Evolutionary conservation across 2,113 vertebrate species (phyloP).

Genomic region (Scolopax mira): DNA sequence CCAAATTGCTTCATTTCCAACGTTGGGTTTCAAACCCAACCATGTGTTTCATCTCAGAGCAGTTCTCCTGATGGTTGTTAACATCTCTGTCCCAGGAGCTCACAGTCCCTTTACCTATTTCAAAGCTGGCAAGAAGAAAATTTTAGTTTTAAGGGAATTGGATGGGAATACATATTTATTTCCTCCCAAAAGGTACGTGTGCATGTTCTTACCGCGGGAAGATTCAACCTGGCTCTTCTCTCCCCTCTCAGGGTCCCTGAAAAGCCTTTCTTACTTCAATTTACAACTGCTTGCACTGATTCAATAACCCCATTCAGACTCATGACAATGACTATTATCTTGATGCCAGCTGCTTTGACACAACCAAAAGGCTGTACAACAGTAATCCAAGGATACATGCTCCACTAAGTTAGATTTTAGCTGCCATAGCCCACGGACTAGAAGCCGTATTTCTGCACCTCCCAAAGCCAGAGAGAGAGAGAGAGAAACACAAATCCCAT

Average conservation of each 20-base stretch:
- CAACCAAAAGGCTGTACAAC: background rate
- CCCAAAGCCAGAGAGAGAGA: background rate
- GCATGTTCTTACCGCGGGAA: background rate
- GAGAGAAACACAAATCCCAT: background rate
- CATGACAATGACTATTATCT: background rate
- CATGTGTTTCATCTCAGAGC: background rate
- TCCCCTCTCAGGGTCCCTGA: background rate
- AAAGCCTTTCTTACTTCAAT: background rate
- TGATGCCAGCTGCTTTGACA: background rate
- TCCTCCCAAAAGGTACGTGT: background rate
- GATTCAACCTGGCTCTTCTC: background rate
- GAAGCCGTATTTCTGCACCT: background rate
- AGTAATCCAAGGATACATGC: background rate
- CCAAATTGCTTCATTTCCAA: constrained; percentile 30
- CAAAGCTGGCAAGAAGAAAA: background rate
- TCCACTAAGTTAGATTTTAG: background rate
- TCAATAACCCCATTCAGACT: background rate
- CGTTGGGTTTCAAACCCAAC: background rate
- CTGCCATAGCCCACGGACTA: background rate
- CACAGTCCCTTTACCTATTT: background rate
- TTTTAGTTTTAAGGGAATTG: background rate
- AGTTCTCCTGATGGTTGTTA: background rate
- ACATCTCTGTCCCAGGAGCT: background rate
- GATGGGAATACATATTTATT: background rate
- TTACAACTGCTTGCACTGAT: background rate